Evolutionary conservation across 2,888 invertebrate species (phyloP).

Genomic region (Aplocera efformata): DNA sequence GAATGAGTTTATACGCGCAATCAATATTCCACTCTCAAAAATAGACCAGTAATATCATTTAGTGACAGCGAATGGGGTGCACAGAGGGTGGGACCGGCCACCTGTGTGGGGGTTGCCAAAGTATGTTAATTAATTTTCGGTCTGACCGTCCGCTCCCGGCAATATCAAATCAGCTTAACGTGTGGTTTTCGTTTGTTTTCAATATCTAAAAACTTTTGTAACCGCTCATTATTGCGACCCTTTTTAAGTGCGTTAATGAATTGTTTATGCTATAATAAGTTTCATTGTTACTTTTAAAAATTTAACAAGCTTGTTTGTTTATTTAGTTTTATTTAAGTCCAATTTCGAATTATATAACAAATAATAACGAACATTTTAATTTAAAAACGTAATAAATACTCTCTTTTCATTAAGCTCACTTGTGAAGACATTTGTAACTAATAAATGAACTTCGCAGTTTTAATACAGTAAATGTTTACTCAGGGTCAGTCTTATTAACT

Average conservation of each 20-base stretch:
- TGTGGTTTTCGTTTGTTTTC: constrained; percentile 71
- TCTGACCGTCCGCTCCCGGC: constrained; percentile 66
- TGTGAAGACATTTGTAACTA: too few relatives aligned
- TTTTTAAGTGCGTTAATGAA: constrained; percentile 1
- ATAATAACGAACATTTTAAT: too few relatives aligned
- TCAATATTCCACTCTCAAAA: constrained; percentile 18
- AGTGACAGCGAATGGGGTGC: constrained; percentile 29
- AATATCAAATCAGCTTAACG: constrained; percentile 67
- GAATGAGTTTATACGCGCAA: constrained; percentile 12
- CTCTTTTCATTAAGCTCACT: too few relatives aligned
- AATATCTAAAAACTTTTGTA: constrained; percentile 55
- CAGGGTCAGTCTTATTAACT: too few relatives aligned
- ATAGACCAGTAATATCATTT: constrained; percentile 21
- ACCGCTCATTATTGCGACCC: constrained; percentile 35
- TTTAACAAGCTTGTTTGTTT: too few relatives aligned
- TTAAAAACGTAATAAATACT: too few relatives aligned
- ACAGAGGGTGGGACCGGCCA: constrained; percentile 52
- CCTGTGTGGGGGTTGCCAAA: constrained; percentile 71
- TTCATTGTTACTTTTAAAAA: too few relatives aligned
- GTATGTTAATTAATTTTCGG: constrained; percentile 81
- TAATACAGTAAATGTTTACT: too few relatives aligned
- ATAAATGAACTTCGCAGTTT: too few relatives aligned
- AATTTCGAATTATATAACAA: too few relatives aligned
- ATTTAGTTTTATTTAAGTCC: too few relatives aligned
- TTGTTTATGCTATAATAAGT: too few relatives aligned